Evolutionary conservation across 2,797 vertebrate species (phyloP), one percentile per base, ranked within the genome.

Genomic region (Sorex maritimensis): DNA sequence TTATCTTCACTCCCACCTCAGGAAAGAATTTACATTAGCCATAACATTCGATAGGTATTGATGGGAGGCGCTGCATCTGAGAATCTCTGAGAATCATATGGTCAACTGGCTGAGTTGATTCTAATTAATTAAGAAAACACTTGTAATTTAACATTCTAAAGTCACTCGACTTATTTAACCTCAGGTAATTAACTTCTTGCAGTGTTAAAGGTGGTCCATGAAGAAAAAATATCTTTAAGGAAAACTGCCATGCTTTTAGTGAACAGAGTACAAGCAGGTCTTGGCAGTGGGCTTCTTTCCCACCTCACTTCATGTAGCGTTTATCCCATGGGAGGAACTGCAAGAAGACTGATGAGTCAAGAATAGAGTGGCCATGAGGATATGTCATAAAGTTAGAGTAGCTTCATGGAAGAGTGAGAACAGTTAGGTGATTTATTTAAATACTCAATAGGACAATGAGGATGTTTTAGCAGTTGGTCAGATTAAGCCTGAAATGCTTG

Each of bases 71-170:
- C 58, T 61, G 17, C 58, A 61, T 61, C 58, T 61, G 17, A 19
- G 58, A 61, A 17, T 61, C 58, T 61, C 58, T 61, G 17, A 19
- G 58, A 61, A 17, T 61, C 58, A 61, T 61, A 14, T 61, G 7
- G 58, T 3, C 3, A 23, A 46, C 15, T 67, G 3, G 28, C 26
- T 67, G 24, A 26, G 6, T 19, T 67, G 71, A 78, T 78, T 91
- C 58, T 24, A 93, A 34, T 83, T 11, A 38, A 86, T 6, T 46
- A 19, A n/a, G 24, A 88, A 74, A 94, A 72, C 46, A 49, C 5
- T 75, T 75, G 34, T 28, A 75, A 52, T 11, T 30, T 75, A 52
- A 13, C 49, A 74, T 71, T 69, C 10, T 87, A 71, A 86, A 78
- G 30, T 41, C 9, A 58, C 17, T 85, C 86, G 41, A 23, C 63